phyloP scores from a whole-genome alignment of 2,888 invertebrate genomes.

The Clivina fossor region DNA sequence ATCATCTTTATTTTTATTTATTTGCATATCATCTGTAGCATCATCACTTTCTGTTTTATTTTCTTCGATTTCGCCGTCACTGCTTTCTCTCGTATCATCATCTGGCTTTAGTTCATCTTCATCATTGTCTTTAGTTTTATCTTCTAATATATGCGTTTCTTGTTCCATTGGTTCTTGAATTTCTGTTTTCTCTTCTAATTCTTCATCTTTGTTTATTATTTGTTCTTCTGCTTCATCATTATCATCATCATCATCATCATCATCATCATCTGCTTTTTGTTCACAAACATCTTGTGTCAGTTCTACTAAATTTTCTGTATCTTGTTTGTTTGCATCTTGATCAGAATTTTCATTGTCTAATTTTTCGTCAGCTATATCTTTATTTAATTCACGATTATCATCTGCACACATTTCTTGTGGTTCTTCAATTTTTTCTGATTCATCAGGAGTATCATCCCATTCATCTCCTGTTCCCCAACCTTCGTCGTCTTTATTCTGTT shows the following conservation, averaged over 20 bases:
- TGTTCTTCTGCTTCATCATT: constrained; percentile 37
- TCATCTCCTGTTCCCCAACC: constrained; percentile 21
- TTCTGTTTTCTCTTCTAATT: constrained; percentile 34
- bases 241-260: background rate
- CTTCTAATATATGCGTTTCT: constrained; percentile 3
- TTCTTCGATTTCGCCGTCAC: too few species aligned
- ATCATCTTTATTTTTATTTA: constrained; percentile 24
- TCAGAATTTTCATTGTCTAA: constrained; percentile 27
- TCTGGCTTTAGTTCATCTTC: too few species aligned
- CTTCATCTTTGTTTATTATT: constrained; percentile 40
- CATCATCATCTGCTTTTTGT: constrained; percentile 50
- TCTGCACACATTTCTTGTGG: constrained; percentile 31
- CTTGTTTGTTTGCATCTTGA: constrained; percentile 32
- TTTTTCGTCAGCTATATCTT: constrained; percentile 8
- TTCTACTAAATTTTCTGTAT: constrained; percentile 43
- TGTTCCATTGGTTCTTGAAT: constrained; percentile 3
- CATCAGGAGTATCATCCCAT: too few species aligned
- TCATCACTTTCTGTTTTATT: too few species aligned
- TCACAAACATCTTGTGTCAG: constrained; percentile 52
- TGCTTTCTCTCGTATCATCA: too few species aligned
- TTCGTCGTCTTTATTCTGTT: constrained; percentile 33
- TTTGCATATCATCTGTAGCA: too few species aligned
- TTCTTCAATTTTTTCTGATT: constrained; percentile 35
- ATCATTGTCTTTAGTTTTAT: too few species aligned
- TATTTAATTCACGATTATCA: background rate